A percentile compares a stretch with the other conserved stretches of the same genome.
phyloP scores from a whole-genome alignment of 1,140 invertebrate species.

The Lineus longissimus region DNA sequence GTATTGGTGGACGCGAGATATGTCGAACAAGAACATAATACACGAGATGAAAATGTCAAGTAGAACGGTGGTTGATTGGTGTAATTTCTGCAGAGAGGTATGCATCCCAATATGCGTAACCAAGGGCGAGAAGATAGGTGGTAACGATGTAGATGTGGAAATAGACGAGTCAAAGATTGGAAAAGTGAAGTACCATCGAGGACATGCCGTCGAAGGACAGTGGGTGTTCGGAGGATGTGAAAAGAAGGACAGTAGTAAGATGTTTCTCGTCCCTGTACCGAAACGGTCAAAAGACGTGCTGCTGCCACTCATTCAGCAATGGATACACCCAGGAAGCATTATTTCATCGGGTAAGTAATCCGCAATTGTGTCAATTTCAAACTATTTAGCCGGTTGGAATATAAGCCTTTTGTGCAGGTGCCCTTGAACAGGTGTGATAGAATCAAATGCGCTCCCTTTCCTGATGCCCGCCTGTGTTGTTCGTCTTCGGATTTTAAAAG shows the following conservation, averaged over 20 bases:
- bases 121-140: not conserved
- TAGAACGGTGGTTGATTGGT: slow-evolving; percentile 17
- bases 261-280: not conserved
- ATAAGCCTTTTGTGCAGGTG: not conserved
- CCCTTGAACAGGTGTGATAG: no score
- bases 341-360: no score
- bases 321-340: no score
- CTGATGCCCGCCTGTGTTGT: no score
- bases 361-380: not conserved
- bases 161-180: not conserved
- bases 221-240: slow-evolving; percentile 1
- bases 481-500: no score
- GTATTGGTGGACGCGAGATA: slow-evolving; percentile 10
- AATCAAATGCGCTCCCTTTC: no score
- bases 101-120: not conserved
- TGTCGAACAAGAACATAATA: slow-evolving; percentile 1
- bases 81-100: slow-evolving; percentile 16
- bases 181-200: slow-evolving; percentile 1
- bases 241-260: not conserved
- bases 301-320: not conserved
- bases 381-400: not conserved
- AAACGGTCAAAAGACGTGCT: not conserved
- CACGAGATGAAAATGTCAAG: not conserved
- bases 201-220: not conserved
- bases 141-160: not conserved